Evolutionary conservation across 2,888 invertebrate species (phyloP).

Genomic region (Pediacus dermestoides): DNA sequence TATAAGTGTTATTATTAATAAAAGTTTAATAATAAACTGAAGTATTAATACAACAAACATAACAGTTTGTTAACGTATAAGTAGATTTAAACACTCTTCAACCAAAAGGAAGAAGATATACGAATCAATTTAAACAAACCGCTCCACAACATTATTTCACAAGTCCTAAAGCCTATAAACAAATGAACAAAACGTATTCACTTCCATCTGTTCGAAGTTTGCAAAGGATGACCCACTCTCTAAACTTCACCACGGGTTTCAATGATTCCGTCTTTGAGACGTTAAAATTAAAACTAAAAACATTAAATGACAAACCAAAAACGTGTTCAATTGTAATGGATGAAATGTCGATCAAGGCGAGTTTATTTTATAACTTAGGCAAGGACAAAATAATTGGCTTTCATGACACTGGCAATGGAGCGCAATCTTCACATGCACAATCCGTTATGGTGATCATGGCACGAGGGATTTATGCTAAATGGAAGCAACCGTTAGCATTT

Average conservation of each 20-base stretch:
- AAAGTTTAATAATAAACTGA: no score
- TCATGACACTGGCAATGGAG: not conserved
- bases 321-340: conserved; percentile 1
- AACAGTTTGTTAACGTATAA: not conserved
- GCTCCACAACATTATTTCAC: conserved; percentile 18
- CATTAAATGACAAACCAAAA: conserved; percentile 6
- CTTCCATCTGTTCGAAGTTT: conserved; percentile 17
- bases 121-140: conserved; percentile 15
- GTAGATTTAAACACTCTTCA: not conserved
- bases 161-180: conserved; percentile 16
- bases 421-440: not conserved
- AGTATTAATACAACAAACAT: no score
- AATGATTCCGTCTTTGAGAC: conserved; percentile 2
- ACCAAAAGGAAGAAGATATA: conserved; percentile 7
- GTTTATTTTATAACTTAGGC: not conserved
- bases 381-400: conserved; percentile 1
- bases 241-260: conserved; percentile 2
- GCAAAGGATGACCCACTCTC: conserved; percentile 12
- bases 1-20: no score
- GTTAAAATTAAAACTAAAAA: conserved; percentile 5
- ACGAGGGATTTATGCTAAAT: not conserved
- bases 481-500: conserved; percentile 3
- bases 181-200: conserved; percentile 13
- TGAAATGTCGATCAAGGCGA: not conserved
- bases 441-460: not conserved